Base-by-base conservation (phyloP, 64 coral and sea anemone genomes). In the Trachythela sp. region DNA sequence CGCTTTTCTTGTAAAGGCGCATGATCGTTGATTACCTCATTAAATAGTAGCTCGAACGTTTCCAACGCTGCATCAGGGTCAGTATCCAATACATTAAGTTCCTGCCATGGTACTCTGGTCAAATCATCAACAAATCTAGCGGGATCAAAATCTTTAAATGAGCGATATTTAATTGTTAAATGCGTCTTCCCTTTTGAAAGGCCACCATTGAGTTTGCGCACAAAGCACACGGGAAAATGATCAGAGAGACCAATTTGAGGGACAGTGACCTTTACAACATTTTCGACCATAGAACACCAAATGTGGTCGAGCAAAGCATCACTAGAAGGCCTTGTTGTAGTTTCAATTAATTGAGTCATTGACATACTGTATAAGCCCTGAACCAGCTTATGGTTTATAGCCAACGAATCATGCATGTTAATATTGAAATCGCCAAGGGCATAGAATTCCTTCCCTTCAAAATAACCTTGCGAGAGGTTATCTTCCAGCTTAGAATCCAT, bases 341-440 rank as follows among this genome's bases (percentile, higher is more conserved):
- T 4, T 17, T 8, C 15, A 0, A 89, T 17, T 49, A 89, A 0
- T 70, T 89, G 88, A 0, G 88, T 50, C 88, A 89, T 20, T 0
- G 88, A 50, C 32, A 89, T 8, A 17, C 88, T 43, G 0, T 80
- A 70, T 0, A 89, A 37, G 24, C 68, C 88, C 83, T 54, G 88
- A 52, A 89, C 11, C 77, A 89, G 88, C 9, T 52, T 89, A 20
- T 89, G 88, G 0, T 76, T 80, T 54, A 33, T 4, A 2, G 88
- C 40, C 51, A 17, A 84, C 20, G 88, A 11, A 8, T 89, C 88
- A 48, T 43, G n/a, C 70, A 48, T 36, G 54, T 89, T 83, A 11
- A 89, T 36, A n/a, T 89, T 80, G 48, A 89, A 89, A 67, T 89
- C 60, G 4, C 87, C 38, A 88, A 88, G 87, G 1, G 40, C 54